A percentile compares a stretch with the other conserved stretches of the same genome.
phyloP scores from a whole-genome alignment of 2,797 vertebrate species.

The Peromyscus nudipes region DNA sequence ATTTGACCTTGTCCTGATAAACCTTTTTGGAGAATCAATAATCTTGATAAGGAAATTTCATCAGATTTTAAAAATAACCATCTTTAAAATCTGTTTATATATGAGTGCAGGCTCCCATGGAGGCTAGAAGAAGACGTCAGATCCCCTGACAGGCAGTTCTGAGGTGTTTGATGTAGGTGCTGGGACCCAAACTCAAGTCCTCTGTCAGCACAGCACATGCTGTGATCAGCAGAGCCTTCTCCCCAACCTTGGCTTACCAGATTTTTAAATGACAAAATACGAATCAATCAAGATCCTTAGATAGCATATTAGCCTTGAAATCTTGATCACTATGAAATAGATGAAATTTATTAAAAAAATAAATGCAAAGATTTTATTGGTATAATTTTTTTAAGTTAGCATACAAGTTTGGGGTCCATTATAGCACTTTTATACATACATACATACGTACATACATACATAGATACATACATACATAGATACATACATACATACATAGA shows the following conservation, averaged over 20 bases:
- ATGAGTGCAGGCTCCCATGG: background rate
- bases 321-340: background rate
- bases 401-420: background rate
- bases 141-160: background rate
- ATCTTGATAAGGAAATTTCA: slow-evolving; percentile 3
- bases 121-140: too few relatives aligned
- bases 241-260: background rate
- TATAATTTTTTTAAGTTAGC: background rate
- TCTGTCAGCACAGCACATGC: background rate
- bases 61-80: background rate
- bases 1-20: background rate
- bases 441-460: too few relatives aligned
- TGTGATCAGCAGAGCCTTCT: background rate
- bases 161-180: background rate
- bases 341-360: background rate
- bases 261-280: background rate
- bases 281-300: background rate
- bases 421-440: background rate
- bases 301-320: background rate
- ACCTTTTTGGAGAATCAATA: background rate
- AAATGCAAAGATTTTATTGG: background rate
- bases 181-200: background rate
- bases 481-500: too few relatives aligned
- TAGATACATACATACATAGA: too few relatives aligned
- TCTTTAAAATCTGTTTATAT: background rate